Evolutionary conservation across 2,888 invertebrate species (phyloP), one percentile per base, ranked within the genome.

Genomic region (Caenorhabditis drosophilae): DNA sequence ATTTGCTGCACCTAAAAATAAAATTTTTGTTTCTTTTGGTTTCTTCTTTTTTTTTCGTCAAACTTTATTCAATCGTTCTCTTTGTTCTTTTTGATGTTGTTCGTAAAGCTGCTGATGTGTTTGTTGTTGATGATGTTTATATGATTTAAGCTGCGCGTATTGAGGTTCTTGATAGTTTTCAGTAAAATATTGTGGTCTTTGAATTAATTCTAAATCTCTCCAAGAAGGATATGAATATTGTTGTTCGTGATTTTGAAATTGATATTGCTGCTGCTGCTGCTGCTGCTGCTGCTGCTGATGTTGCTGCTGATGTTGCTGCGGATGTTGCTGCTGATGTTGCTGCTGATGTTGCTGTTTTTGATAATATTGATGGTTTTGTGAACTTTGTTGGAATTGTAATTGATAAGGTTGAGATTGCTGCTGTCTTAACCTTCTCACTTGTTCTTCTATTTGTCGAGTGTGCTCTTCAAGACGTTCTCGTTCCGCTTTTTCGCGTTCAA

Each of bases 361-460:
- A 35, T 15, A 31, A 20, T 26, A 16, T 26, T 16, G 41, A 46
- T 56, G 68, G 15, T 50, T 51, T 15, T 36, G 47, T 12, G 58
- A 53, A 18, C 48, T 48, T 26, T 40, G 36, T 18, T 15, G 22
- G 20, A 18, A 16, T 26, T 16, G 41, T 38, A 73, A 67, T 16
- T 70, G 60, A 49, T 73, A 70, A 50, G 73, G 73, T 52, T 68
- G 68, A 34, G 70, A 56, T 55, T 73, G 70, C 63, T 73, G 56
- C 60, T 60, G 60, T 54, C 60, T 54, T 54, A 54, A 27, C 16
- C 46, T 45, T 46, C 54, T 60, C 54, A 54, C 54, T 44, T 50
- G 60, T 26, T 60, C 60, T 9, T 9, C 12, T 55, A 61, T 47
- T 36, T 45, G 57, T 25, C 41, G 49, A 23, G 50, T 57, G 34